Evolutionary conservation across 1,140 invertebrate genomes (phyloP).

Genomic region (Rhagoletis pomonella): DNA sequence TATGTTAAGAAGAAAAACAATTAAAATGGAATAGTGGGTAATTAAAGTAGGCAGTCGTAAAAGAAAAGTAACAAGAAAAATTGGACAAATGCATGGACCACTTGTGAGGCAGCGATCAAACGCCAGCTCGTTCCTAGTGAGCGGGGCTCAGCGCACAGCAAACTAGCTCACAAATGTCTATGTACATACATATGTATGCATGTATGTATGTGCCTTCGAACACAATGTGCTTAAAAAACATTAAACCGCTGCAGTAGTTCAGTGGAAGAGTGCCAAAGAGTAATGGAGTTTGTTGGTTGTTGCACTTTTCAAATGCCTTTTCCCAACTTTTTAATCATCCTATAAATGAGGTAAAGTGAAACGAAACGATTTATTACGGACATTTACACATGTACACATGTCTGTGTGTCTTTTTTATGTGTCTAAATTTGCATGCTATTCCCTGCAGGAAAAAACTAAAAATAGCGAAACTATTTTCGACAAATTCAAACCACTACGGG

Average conservation of each 20-base stretch:
- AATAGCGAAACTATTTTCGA: too few species aligned
- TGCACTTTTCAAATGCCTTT: slow-evolving; percentile 22
- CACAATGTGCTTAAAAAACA: not conserved
- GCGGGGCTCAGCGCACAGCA: not conserved
- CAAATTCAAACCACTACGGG: too few species aligned
- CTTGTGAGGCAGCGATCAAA: not conserved
- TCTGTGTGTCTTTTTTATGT: not conserved
- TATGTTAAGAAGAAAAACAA: slow-evolving; percentile 3
- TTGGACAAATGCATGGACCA: not conserved
- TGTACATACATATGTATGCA: not conserved
- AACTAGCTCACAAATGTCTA: not conserved
- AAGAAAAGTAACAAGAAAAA: slow-evolving; percentile 15
- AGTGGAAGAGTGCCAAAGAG: not conserved
- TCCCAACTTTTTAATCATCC: not conserved
- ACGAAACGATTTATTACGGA: not conserved
- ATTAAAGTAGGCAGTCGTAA: slow-evolving; percentile 9
- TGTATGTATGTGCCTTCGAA: not conserved
- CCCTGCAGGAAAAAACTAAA: too few species aligned
- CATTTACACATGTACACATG: not conserved
- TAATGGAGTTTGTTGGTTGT: not conserved
- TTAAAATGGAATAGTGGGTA: not conserved
- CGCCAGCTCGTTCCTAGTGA: not conserved
- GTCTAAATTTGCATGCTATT: not conserved
- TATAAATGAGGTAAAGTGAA: not conserved
- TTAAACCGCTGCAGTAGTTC: too few species aligned